Evolutionary conservation across 2,113 vertebrate genomes (phyloP).

Genomic region (Falco punctatus): DNA sequence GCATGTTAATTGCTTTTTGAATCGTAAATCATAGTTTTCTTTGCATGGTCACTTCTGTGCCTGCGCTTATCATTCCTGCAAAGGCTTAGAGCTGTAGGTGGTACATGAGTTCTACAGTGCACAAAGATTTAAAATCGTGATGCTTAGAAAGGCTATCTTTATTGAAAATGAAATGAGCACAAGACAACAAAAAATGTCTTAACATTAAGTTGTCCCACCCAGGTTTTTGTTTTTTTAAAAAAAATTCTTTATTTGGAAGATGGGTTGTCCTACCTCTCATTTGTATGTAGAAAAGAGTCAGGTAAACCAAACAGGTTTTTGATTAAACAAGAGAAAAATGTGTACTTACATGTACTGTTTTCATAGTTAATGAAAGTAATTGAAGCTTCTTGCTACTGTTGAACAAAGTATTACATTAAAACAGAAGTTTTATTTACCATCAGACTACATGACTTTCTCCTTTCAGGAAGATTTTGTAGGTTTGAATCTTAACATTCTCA

Average conservation of each 20-base stretch:
- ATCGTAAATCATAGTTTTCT: neutral
- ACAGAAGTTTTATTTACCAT: neutral
- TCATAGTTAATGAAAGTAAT: neutral
- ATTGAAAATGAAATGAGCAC: neutral
- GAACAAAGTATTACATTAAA: neutral
- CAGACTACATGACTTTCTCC: neutral
- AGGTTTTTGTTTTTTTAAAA: neutral
- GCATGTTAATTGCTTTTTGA: neutral
- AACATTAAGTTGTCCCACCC: neutral
- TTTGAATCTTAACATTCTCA: neutral
- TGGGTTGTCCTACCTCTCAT: neutral
- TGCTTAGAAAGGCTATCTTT: neutral
- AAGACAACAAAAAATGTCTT: neutral
- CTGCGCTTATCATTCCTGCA: neutral
- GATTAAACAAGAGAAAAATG: neutral
- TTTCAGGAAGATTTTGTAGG: neutral
- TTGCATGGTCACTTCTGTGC: neutral
- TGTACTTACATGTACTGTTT: neutral
- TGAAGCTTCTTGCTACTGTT: neutral
- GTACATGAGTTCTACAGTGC: neutral
- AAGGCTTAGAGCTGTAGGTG: neutral
- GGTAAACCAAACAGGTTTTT: neutral
- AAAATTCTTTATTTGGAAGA: neutral
- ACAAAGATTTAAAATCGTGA: neutral
- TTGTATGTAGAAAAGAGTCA: neutral